phyloP scores from a whole-genome alignment of 2,113 vertebrate species.

The Upupa epops region DNA sequence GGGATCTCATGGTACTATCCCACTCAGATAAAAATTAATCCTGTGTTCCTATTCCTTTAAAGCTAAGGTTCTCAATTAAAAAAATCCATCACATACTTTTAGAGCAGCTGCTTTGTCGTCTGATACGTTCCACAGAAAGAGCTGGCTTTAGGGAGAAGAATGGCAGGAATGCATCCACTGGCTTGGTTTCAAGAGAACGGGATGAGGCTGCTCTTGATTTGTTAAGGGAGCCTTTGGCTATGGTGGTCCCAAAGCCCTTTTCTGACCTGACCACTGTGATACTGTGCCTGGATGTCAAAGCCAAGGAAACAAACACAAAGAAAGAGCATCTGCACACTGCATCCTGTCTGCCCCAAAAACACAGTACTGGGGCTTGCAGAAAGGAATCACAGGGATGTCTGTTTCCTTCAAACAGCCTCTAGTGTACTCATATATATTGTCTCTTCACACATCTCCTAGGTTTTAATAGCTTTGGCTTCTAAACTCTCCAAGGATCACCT shows the following conservation, averaged over 20 bases:
- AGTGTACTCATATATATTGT: background rate
- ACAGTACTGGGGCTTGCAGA: accelerated
- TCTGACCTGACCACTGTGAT: background rate
- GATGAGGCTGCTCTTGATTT: background rate
- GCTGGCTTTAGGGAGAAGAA: slow-evolving; percentile 11
- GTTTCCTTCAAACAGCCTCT: background rate
- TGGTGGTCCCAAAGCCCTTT: background rate
- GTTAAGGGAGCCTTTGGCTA: background rate
- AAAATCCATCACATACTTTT: background rate
- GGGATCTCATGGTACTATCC: background rate
- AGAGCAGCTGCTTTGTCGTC: slow-evolving; percentile 26
- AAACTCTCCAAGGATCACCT: slow-evolving; percentile 39
- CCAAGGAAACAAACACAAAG: background rate
- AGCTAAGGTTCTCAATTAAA: background rate
- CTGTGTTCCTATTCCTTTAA: background rate
- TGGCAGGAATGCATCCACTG: slow-evolving; percentile 5
- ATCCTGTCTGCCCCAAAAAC: background rate
- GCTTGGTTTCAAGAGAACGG: accelerated
- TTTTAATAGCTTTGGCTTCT: slow-evolving; percentile 36
- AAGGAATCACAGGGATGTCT: background rate
- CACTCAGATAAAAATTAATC: background rate
- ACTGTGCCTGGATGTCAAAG: background rate
- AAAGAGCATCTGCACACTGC: background rate
- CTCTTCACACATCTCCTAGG: background rate
- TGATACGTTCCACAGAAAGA: slow-evolving; percentile 5